Conservation (phyloP, 2,888 invertebrate species). For the Gasteruption jaculator region DNA sequence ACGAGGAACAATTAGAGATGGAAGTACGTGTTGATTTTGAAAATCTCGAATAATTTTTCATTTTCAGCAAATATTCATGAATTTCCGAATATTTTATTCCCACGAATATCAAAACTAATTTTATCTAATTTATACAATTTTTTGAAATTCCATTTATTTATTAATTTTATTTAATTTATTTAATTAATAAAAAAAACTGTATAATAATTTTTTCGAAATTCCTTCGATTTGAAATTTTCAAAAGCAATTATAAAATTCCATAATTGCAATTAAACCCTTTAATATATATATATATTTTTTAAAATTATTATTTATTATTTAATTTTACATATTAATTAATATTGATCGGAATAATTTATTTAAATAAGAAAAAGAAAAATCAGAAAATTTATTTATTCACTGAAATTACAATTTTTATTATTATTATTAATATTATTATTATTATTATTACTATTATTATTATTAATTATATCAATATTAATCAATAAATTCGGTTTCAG, state of each 20-base stretch:
- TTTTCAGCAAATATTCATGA: background rate
- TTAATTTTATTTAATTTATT: conserved; percentile 8
- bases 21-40: conserved; percentile 31
- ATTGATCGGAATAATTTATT: conserved; percentile 6
- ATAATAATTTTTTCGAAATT: too few species aligned
- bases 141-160: conserved; percentile 6
- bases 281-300: background rate
- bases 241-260: conserved; percentile 1
- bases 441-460: too few species aligned
- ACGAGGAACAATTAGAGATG: conserved; percentile 41
- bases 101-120: background rate
- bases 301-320: conserved; percentile 1
- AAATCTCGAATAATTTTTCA: background rate
- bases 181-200: conserved; percentile 12
- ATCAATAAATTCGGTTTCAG: conserved; percentile 28
- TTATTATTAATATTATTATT: too few species aligned
- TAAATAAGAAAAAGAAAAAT: background rate
- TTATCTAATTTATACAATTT: too few species aligned
- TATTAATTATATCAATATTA: too few species aligned
- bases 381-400: too few species aligned
- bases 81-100: background rate
- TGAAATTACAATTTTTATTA: too few species aligned
- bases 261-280: background rate
- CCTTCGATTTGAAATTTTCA: background rate
- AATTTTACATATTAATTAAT: background rate